phyloP scores from a whole-genome alignment of 2,888 invertebrate genomes.

The Homarus gammarus region DNA sequence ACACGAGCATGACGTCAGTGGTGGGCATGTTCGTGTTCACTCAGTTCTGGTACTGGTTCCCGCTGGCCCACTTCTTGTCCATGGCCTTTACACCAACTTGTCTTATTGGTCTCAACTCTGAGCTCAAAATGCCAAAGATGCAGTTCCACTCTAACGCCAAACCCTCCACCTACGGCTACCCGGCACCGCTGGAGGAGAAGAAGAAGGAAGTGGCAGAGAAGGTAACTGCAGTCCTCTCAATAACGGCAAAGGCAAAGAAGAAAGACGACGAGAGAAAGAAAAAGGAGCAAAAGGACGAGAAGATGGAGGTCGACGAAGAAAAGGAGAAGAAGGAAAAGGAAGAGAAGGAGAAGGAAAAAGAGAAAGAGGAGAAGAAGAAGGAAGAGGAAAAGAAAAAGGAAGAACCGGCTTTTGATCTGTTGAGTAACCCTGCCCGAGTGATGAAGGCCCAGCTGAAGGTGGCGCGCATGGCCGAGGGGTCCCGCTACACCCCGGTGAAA shows the following conservation, averaged over 20 bases:
- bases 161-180: conserved; percentile 97
- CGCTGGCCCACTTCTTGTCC: conserved; percentile 95
- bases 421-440: conserved; percentile 96
- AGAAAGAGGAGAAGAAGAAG: conserved; percentile 81
- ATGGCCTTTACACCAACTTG: conserved; percentile 98
- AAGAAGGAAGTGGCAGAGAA: conserved; percentile 98
- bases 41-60: conserved; percentile 99
- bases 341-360: conserved; percentile 87
- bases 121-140: conserved; percentile 89
- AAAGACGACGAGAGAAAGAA: conserved; percentile 87
- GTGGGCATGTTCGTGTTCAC: conserved; percentile 98
- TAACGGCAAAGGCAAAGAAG: conserved; percentile 94
- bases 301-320: conserved; percentile 88
- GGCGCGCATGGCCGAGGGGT: conserved; percentile 88
- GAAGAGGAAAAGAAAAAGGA: conserved; percentile 82
- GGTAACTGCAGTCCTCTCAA: conserved; percentile 97
- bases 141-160: conserved; percentile 95
- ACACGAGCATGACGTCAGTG: conserved; percentile 97
- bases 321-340: conserved; percentile 79
- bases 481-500: conserved; percentile 92
- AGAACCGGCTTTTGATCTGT: conserved; percentile 93
- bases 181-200: conserved; percentile 97
- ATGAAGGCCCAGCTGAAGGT: conserved; percentile 91
- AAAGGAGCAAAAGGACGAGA: conserved; percentile 82
- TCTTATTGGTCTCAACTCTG: conserved; percentile 91